These are phyloP conservation scores for Bombus sylvicola DNA, from an alignment of 1,140 invertebrate genomes.

Conservation along the genomic window DNA sequence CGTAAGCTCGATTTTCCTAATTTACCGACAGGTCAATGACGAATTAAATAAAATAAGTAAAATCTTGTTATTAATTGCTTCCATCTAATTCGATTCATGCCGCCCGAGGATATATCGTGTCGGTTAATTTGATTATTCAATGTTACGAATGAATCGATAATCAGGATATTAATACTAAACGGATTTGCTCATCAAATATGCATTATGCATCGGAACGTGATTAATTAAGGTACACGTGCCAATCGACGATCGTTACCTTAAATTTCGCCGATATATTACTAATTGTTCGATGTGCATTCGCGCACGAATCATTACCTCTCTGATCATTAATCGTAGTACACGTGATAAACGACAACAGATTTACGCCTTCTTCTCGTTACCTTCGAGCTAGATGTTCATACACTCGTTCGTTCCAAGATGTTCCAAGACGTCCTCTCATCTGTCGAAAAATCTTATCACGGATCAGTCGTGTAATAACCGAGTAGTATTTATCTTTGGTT, in stretches of 20 bases:
- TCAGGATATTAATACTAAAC: not conserved
- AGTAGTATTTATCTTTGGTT: not conserved
- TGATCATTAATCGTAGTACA: constrained; percentile 1
- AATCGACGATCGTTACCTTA: not conserved
- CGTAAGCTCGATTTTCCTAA: not conserved
- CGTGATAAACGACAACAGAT: not conserved
- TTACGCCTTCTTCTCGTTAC: not conserved
- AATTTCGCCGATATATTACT: not conserved
- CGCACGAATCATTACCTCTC: not conserved
- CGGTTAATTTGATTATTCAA: constrained; percentile 23
- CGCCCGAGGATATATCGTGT: not conserved
- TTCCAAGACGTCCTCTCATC: not conserved
- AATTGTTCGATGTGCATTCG: not conserved
- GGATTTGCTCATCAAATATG: constrained; percentile 11
- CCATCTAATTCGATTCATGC: not conserved
- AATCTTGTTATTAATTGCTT: not conserved
- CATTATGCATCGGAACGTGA: not conserved
- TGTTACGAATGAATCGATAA: constrained; percentile 8
- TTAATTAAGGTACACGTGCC: constrained; percentile 20
- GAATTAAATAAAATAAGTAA: not conserved
- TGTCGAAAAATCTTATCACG: not conserved
- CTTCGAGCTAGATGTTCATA: not conserved
- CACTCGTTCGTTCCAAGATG: not conserved
- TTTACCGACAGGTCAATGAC: too few relatives aligned
- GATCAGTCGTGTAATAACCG: not conserved